A percentile compares a stretch with the other conserved stretches of the same genome.
Evolutionary conservation across 2,113 vertebrate species (phyloP).

Genomic region (Oncorhynchus nerka): DNA sequence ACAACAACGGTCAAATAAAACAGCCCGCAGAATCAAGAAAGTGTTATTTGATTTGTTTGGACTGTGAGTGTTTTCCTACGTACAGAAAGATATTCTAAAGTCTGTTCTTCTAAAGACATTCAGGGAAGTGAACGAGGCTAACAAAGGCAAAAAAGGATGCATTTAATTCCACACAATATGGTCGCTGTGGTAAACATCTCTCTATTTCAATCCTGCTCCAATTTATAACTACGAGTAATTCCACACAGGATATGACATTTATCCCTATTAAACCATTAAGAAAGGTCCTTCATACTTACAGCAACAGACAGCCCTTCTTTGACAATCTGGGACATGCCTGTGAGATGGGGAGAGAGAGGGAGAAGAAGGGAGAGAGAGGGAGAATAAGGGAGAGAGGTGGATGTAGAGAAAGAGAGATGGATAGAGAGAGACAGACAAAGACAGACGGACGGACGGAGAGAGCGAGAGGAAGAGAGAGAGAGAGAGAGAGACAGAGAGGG

Average conservation of each 20-base stretch:
- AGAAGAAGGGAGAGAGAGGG: too few relatives aligned
- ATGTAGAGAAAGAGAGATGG: constrained; percentile 8
- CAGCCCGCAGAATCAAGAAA: too few relatives aligned
- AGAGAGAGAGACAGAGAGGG: too few relatives aligned
- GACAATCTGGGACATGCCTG: neutral
- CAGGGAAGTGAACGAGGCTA: neutral
- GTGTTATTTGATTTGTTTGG: neutral
- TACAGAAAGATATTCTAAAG: neutral
- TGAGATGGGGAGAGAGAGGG: too few relatives aligned
- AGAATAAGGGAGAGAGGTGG: constrained; percentile 1
- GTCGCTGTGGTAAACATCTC: neutral
- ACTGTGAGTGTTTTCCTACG: neutral
- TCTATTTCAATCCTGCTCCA: neutral
- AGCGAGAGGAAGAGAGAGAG: too few relatives aligned
- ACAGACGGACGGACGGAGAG: too few relatives aligned
- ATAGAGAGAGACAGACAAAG: too few relatives aligned
- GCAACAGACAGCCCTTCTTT: too few relatives aligned
- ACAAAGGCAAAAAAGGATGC: neutral
- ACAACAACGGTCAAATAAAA: too few relatives aligned
- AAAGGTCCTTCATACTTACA: too few relatives aligned
- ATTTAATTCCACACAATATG: neutral
- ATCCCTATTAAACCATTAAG: neutral
- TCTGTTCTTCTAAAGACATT: neutral
- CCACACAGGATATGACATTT: neutral
- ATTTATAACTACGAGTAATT: neutral